phyloP scores from a whole-genome alignment of 2,113 vertebrate genomes.

The Ophiodon elongatus region DNA sequence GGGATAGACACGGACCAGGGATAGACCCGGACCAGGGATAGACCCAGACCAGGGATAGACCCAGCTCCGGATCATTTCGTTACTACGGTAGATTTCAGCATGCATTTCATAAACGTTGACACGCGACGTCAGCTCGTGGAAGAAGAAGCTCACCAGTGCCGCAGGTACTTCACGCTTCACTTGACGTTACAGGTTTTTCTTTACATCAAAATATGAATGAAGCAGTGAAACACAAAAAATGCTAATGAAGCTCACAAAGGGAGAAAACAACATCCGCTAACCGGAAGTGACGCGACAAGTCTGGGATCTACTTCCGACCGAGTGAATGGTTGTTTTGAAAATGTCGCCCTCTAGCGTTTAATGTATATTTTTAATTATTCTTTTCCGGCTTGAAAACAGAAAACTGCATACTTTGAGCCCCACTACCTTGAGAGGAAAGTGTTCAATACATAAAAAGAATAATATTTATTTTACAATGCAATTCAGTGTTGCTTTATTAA shows the following conservation, averaged over 20 bases:
- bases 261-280: neutral
- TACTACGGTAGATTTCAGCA: neutral
- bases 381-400: neutral
- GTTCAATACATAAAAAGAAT: neutral
- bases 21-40: too few relatives aligned
- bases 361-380: neutral
- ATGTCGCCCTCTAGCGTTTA: slow-evolving; percentile 46
- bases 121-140: neutral
- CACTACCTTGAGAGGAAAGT: neutral
- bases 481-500: neutral
- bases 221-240: neutral
- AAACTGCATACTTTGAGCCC: neutral
- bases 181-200: too few relatives aligned
- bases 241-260: neutral
- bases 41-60: too few relatives aligned
- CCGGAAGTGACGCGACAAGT: slow-evolving; percentile 44
- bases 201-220: neutral
- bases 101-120: neutral
- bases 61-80: too few relatives aligned
- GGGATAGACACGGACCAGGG: too few relatives aligned
- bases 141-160: neutral
- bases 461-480: neutral
- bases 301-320: neutral
- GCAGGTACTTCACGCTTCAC: neutral
- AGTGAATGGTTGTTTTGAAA: slow-evolving; percentile 11